Evolutionary conservation across 35 echinoderm and acorn worm species (phyloP), one percentile per base, ranked within the genome.

Genomic region (Acanthaster planci): DNA sequence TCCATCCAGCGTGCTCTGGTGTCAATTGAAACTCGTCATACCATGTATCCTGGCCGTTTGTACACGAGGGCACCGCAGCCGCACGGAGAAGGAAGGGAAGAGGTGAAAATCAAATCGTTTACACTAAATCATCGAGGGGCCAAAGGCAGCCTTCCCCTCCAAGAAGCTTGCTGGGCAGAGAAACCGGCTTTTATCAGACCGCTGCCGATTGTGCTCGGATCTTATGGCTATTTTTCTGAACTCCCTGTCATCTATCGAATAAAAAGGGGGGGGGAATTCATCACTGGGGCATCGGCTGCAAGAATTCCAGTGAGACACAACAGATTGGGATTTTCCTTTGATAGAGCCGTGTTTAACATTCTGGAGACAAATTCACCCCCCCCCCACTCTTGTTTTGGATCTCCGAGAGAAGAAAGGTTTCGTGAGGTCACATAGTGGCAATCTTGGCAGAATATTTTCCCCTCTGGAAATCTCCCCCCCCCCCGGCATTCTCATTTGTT

Each of bases 91-190:
- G 64, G 60, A 27, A 14, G 15, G 60, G 23, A 26, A 34, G 64
- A 34, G 64, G 64, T 72, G 64, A 26, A 72, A 72, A 72, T 72
- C 64, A 72, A 72, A 72, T 72, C 64, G 64, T 72, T 72, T 72
- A 72, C 64, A 72, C 64, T 72, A 72, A 72, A 72, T 72, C 64
- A 72, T 26, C 42, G 26, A 72, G 64, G 29, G 64, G 64, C 34
- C 34, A 10, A 72, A 14, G 64, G 64, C 64, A 72, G 64, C 64
- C 23, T 31, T 34, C 22, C 23, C 26, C 64, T 72, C 15, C 64
- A 21, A 26, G 64, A 10, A 26, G 30, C 34, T 26, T 72, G 21
- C 2, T 29, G 14, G 42, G 42, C 42, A 47, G 12, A 47, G 42
- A 47, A 47, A 47, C 42, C 42, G 42, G 64, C 64, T 72, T 72